These are phyloP conservation scores for Drosophila littoralis DNA, from an alignment of 1,140 invertebrate genomes.

Conservation along the genomic window DNA sequence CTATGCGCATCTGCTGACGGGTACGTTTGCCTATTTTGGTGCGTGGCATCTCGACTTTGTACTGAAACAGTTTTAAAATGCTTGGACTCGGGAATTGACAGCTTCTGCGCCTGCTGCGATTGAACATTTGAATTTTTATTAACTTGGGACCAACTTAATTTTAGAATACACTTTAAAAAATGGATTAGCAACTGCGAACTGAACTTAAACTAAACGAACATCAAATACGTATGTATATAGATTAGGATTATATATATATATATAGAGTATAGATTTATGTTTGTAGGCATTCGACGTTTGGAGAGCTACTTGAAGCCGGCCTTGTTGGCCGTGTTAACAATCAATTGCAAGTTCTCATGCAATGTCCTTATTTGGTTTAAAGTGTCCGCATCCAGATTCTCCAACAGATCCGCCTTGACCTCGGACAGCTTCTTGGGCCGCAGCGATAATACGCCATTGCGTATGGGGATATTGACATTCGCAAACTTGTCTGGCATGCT, in stretches of 20 bases:
- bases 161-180: conserved; percentile 36
- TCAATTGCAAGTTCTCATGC: conserved; percentile 73
- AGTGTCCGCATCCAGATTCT: conserved; percentile 68
- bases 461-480: conserved; percentile 87
- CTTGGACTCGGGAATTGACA: not conserved
- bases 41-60: conserved; percentile 58
- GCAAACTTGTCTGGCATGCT: conserved; percentile 85
- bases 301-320: conserved; percentile 56
- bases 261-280: not conserved
- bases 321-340: conserved; percentile 70
- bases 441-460: conserved; percentile 85
- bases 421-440: conserved; percentile 69
- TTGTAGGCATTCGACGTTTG: no score
- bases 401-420: conserved; percentile 65
- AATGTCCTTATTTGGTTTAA: conserved; percentile 72
- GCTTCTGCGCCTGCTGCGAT: not conserved
- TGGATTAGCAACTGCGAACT: not conserved
- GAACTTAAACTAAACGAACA: conserved; percentile 23
- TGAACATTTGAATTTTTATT: conserved; percentile 36
- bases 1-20: conserved; percentile 39
- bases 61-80: not conserved
- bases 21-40: conserved; percentile 39
- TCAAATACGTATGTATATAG: conserved; percentile 12
- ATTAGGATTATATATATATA: not conserved
- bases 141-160: conserved; percentile 25